These are phyloP conservation scores for Charadrius vociferus DNA, from an alignment of 2,113 vertebrate species.

Conservation along the genomic window DNA sequence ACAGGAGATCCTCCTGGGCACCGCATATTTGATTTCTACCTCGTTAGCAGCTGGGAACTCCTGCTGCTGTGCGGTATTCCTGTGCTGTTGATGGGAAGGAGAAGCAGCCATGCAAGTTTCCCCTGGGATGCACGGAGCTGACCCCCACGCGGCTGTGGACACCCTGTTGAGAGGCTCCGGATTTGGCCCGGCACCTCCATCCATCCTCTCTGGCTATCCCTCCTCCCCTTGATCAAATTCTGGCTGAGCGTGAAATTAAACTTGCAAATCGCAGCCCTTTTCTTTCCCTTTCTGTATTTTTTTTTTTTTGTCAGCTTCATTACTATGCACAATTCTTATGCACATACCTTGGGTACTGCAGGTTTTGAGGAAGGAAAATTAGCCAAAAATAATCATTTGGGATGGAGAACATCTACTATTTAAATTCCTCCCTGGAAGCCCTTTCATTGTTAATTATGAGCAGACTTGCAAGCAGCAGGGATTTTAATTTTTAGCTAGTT, in stretches of 20 bases:
- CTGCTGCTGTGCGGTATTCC: background rate
- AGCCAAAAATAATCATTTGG: background rate
- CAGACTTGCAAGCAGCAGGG: background rate
- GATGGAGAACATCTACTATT: background rate
- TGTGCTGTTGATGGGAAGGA: background rate
- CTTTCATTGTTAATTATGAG: constrained; percentile 6
- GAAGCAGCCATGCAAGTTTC: background rate
- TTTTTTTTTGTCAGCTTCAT: background rate
- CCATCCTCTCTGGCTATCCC: background rate
- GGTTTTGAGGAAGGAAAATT: background rate
- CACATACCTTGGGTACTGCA: background rate
- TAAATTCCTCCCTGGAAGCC: background rate
- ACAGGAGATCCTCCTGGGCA: background rate
- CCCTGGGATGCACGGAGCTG: background rate
- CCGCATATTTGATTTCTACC: background rate
- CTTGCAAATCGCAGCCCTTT: background rate
- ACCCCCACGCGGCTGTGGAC: background rate
- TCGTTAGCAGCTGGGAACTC: background rate
- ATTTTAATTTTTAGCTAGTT: background rate
- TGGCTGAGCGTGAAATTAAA: background rate
- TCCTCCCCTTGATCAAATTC: background rate
- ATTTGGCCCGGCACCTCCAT: background rate
- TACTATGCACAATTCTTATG: background rate
- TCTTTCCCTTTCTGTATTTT: background rate
- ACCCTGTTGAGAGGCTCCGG: background rate